These are phyloP conservation scores for Ochlodes sylvanus DNA, from an alignment of 2,888 invertebrate species.

Conservation along the genomic window DNA sequence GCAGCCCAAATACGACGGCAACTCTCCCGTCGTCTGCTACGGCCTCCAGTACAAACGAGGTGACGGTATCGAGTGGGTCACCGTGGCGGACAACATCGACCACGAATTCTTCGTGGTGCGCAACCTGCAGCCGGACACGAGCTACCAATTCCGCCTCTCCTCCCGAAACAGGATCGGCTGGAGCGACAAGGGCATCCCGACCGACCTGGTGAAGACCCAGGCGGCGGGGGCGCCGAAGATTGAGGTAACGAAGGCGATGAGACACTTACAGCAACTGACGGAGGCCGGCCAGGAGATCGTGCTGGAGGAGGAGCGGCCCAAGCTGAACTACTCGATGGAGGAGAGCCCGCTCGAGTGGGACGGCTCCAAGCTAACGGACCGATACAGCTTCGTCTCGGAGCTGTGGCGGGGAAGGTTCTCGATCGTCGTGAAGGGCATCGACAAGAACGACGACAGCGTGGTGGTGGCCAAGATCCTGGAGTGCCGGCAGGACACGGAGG, in stretches of 20 bases:
- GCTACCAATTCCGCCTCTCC: conserved; percentile 95
- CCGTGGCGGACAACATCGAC: conserved; percentile 94
- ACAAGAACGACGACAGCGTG: conserved; percentile 89
- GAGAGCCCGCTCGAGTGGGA: conserved; percentile 90
- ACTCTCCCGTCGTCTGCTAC: conserved; percentile 95
- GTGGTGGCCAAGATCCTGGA: conserved; percentile 94
- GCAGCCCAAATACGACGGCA: conserved; percentile 96
- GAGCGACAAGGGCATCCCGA: conserved; percentile 95
- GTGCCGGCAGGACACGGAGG: conserved; percentile 86
- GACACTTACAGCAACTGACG: conserved; percentile 93
- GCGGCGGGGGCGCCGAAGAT: conserved; percentile 89
- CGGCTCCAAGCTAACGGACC: conserved; percentile 88
- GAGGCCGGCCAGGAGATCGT: conserved; percentile 90
- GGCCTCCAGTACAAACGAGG: conserved; percentile 92
- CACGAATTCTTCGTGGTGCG: conserved; percentile 96
- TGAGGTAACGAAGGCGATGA: conserved; percentile 92
- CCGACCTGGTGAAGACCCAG: conserved; percentile 89
- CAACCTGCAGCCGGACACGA: conserved; percentile 90
- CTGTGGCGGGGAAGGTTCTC: conserved; percentile 94
- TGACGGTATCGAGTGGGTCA: conserved; percentile 93
- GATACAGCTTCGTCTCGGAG: conserved; percentile 94
- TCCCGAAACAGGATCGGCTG: conserved; percentile 97
- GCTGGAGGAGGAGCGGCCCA: conserved; percentile 86
- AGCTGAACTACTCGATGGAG: conserved; percentile 91
- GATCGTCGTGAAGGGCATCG: conserved; percentile 91